Base-by-base conservation (phyloP, 2,113 vertebrate genomes). In the Mastomys natalensis region DNA sequence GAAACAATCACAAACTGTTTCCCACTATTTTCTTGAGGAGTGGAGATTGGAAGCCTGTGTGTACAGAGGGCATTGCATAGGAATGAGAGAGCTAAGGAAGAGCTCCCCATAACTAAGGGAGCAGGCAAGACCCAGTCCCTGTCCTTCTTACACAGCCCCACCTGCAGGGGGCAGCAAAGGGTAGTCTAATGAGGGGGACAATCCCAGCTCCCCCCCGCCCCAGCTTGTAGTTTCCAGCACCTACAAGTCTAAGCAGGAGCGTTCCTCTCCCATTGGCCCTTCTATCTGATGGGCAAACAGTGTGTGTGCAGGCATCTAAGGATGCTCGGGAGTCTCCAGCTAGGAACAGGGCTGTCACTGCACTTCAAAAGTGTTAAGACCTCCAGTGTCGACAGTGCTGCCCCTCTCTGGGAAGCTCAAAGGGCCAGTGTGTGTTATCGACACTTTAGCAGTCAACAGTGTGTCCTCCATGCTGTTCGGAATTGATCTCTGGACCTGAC, bases 221-320 rank as follows among this genome's bases (percentile, higher is more conserved):
- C n/a, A 73, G 55, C 80, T 90, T n/a, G 16, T 0, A 8, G 34
- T 90, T 60, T 89, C 70, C 70, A 19, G 2, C 21, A 48, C 62
- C 9, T 9, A 60, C 17, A 48, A 58, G 86, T 85, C 91, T 73
- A 40, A 53, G 40, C 70, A 66, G 81, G 37, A 78, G 12, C 3
- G 1, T 34, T 26, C 58, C 70, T 87, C 21, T 62, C 73, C 43
- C 16, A 16, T 5, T 3, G 0, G 53, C 9, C 4, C 37, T 19
- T 62, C 73, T 45, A 8, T 51, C 58, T 0, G 0, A 1, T n/a
- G 53, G 55, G 15, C 6, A 58, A 24, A 22, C 3, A 29, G 68
- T 16, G 15, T 76, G 6, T 29, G 12, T 51, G 11, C 13, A 76
- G 81, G 72, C 15, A 7, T 40, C 78, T 74, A 26, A 5, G 12